Base-by-base conservation (phyloP, 2,113 vertebrate species). In the Romanogobio albipinnatus region DNA sequence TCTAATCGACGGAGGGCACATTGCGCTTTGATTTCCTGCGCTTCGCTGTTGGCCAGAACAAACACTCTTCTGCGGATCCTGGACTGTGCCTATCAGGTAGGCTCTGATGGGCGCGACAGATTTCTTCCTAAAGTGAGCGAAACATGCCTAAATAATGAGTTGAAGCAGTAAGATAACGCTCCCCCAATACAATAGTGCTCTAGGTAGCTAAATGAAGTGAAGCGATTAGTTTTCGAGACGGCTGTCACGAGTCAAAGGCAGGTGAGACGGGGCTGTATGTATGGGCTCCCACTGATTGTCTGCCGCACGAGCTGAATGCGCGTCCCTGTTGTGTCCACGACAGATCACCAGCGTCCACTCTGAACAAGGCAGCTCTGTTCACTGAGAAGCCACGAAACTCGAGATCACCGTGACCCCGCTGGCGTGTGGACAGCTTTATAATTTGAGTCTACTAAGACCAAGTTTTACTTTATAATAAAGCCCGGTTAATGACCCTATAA, bases 21-120 rank as follows among this genome's bases (percentile, higher is more conserved):
- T 87, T 88, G 89, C 81, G 87, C 91, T 94, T 94, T 95, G 93
- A 94, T 95, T 94, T 93, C 91, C 93, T 91, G 88, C 53, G 33
- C 19, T 82, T 24, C 47, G 13, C 51, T 75, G 39, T 29, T 68
- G 22, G 43, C 58, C 39, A 73, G 81, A 45, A 43, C 78, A 26
- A 19, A 19, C 43, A 7, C 15, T 8, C 15, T 49, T 10, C 64
- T 76, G 19, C 15, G 11, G 59, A 59, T 76, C 43, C 45, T 83
- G 64, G 53, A 80, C n/a, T 45, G 26, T 39, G 36, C 5, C 61
- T 73, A 45, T 71, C 66, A 58, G 22, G 33, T 8, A 22, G 10
- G 3, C 24, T 58, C 17, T 59, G 51, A n/a, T 79, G 77, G 17
- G 26, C 17, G 76, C 1, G 53, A 43, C 61, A 13, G 24, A 22